Conservation (phyloP, 1,140 invertebrate species). For the Philotrypesis tridentata region DNA sequence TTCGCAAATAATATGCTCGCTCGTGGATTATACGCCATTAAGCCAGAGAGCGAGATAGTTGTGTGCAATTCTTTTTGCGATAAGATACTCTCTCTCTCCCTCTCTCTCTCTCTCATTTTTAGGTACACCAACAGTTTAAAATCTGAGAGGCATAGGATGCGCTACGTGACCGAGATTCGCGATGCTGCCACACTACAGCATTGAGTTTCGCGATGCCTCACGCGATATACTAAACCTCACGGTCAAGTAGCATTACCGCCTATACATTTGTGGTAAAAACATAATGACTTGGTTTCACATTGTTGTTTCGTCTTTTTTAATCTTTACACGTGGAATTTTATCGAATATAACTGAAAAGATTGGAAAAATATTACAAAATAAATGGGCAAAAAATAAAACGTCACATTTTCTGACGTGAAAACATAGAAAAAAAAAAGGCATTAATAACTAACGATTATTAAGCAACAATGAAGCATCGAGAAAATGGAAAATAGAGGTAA, state of each 20-base stretch:
- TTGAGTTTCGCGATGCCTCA: neutral
- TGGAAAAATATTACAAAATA: no score
- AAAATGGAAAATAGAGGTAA: constrained; percentile 8
- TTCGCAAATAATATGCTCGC: constrained; percentile 56
- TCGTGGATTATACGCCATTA: constrained; percentile 59
- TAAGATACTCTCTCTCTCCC: constrained; percentile 42
- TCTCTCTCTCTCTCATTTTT: neutral
- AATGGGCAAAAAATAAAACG: no score
- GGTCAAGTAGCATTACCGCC: neutral
- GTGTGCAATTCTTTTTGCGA: constrained; percentile 43
- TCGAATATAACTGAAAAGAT: no score
- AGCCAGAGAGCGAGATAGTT: constrained; percentile 56
- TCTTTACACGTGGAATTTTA: no score
- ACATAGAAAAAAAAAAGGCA: no score
- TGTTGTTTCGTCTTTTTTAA: neutral
- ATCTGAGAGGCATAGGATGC: neutral
- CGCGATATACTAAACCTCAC: neutral
- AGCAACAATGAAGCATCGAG: constrained; percentile 39
- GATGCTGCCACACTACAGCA: neutral
- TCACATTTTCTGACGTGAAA: no score
- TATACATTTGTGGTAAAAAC: neutral
- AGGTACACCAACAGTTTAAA: neutral
- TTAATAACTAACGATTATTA: constrained; percentile 38
- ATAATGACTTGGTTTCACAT: neutral
- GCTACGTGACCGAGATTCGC: neutral